Percentiles rank a stretch among this genome's conserved stretches.
Conservation (phyloP, 2,888 invertebrate genomes). For the Gasteruption jaculator region DNA sequence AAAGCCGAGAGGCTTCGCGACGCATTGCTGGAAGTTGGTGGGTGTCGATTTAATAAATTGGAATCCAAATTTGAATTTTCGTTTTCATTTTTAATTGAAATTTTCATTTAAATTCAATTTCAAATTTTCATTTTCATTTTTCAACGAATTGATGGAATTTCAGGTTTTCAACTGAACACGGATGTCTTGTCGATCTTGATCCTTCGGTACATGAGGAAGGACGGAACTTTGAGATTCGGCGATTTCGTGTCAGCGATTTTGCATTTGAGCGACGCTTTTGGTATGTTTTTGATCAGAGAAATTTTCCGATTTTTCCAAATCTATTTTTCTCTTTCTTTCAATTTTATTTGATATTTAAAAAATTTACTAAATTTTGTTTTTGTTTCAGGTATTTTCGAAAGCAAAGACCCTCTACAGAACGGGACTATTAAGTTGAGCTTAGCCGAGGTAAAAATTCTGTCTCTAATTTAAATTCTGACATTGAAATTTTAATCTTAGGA, state of each 20-base stretch:
- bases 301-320: neutral
- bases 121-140: conserved; percentile 3
- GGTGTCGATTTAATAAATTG: conserved; percentile 30
- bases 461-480: conserved; percentile 10
- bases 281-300: conserved; percentile 54
- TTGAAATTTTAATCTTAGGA: conserved; percentile 1
- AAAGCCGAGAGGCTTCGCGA: conserved; percentile 81
- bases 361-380: conserved; percentile 6
- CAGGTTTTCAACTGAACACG: conserved; percentile 78
- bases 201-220: conserved; percentile 85
- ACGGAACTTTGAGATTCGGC: conserved; percentile 85
- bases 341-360: neutral
- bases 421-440: conserved; percentile 77
- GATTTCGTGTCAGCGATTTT: conserved; percentile 89
- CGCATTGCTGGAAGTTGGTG: conserved; percentile 77
- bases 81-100: neutral
- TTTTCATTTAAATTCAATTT: neutral
- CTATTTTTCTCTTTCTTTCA: neutral
- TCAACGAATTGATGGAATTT: conserved; percentile 14
- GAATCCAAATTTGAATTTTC: neutral
- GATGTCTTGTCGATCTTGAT: conserved; percentile 79
- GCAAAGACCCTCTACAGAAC: conserved; percentile 75
- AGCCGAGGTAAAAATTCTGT: conserved; percentile 63
- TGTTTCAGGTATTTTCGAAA: conserved; percentile 65
- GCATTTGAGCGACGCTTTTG: conserved; percentile 83